Conservation (phyloP, 92 coral and sea anemone species). For the Chrysogorgia sp. region DNA sequence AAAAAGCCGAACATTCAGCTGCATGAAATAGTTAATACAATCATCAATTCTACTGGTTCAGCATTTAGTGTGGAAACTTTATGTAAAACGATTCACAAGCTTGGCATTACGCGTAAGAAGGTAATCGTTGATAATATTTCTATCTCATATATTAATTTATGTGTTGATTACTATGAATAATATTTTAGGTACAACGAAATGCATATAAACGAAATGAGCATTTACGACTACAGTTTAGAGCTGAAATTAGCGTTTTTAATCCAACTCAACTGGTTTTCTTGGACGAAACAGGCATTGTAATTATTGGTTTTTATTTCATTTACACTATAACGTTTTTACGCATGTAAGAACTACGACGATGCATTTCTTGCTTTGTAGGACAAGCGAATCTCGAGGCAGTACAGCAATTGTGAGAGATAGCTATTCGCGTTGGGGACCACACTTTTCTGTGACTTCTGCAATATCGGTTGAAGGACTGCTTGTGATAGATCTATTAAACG, state of each 20-base stretch:
- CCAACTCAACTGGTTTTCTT: constrained; percentile 65
- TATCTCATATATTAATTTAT: background rate
- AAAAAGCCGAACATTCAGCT: constrained; percentile 39
- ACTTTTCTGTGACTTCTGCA: constrained; percentile 14
- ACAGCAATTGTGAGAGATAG: constrained; percentile 17
- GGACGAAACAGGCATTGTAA: constrained; percentile 67
- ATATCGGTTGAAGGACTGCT: constrained; percentile 54
- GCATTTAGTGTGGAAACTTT: constrained; percentile 40
- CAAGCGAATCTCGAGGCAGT: constrained; percentile 12
- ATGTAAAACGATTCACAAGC: constrained; percentile 41
- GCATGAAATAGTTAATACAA: constrained; percentile 40
- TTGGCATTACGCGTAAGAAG: constrained; percentile 49
- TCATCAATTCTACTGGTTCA: constrained; percentile 51
- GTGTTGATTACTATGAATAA: background rate
- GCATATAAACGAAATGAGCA: constrained; percentile 54
- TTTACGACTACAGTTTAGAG: constrained; percentile 46
- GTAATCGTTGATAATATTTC: background rate
- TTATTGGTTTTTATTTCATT: background rate
- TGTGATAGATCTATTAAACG: constrained; percentile 38
- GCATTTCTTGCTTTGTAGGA: background rate
- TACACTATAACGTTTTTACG: background rate
- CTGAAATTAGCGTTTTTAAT: constrained; percentile 46
- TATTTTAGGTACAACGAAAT: constrained; percentile 22
- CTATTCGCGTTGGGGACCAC: constrained; percentile 23
- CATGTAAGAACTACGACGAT: background rate